Conservation (phyloP, 2,888 invertebrate species). For the Drosophila formosana region DNA sequence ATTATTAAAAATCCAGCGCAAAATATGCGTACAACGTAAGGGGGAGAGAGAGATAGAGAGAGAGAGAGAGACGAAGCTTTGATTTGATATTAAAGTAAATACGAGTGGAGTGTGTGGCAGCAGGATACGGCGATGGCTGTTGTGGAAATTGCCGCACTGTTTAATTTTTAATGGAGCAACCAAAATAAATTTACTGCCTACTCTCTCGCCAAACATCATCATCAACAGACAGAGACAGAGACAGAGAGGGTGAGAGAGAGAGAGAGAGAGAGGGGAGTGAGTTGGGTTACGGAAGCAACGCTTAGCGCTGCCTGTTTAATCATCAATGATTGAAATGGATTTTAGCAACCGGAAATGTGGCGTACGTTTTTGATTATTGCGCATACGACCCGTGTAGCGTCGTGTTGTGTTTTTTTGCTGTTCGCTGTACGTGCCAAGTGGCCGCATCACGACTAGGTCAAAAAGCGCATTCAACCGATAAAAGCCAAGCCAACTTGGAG, state of each 20-base stretch:
- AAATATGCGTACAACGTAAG: background rate
- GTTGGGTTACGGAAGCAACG: slow-evolving; percentile 15
- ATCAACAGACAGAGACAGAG: slow-evolving; percentile 9
- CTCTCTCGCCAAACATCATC: slow-evolving; percentile 39
- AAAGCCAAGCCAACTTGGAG: slow-evolving; percentile 23
- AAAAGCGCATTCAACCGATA: slow-evolving; percentile 73
- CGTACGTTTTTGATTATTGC: slow-evolving; percentile 45
- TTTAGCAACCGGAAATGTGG: slow-evolving; percentile 53
- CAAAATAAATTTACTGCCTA: slow-evolving; percentile 65
- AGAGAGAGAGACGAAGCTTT: slow-evolving; percentile 42
- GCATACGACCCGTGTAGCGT: slow-evolving; percentile 10
- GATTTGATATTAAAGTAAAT: slow-evolving; percentile 77
- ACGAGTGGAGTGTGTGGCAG: background rate
- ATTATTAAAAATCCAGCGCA: slow-evolving; percentile 39
- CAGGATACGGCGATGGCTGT: background rate
- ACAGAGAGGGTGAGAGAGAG: background rate
- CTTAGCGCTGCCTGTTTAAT: slow-evolving; percentile 62
- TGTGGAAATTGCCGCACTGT: slow-evolving; percentile 50
- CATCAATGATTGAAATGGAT: slow-evolving; percentile 77
- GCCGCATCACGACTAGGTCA: slow-evolving; percentile 53
- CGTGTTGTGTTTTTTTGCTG: slow-evolving; percentile 1
- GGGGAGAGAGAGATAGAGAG: too few species aligned
- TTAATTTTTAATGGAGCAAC: slow-evolving; percentile 70
- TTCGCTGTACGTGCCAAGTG: slow-evolving; percentile 49
- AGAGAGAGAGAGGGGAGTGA: background rate